These are phyloP conservation scores for Odontamblyopus lacepedii DNA, from an alignment of 2,797 vertebrate genomes.

Conservation along the genomic window DNA sequence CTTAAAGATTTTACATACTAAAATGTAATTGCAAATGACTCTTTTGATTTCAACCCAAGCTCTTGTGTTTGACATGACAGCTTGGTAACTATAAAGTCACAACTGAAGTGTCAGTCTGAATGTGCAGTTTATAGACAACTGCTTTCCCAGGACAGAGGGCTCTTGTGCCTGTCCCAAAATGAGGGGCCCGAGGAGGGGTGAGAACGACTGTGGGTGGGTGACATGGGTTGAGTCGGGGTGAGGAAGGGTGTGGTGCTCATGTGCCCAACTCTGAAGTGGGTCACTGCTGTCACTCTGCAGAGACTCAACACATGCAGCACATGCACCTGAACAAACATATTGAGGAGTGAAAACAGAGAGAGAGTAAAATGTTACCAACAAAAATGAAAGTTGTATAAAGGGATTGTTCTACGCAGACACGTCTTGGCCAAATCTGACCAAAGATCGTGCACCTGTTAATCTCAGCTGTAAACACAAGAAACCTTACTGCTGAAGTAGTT, in stretches of 20 bases:
- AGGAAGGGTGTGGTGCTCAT: slow-evolving; percentile 36
- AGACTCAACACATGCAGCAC: slow-evolving; percentile 63
- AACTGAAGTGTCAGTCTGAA: neutral
- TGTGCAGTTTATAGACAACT: neutral
- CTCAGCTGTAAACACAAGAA: slow-evolving; percentile 49
- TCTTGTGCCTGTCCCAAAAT: slow-evolving; percentile 51
- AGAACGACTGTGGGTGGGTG: slow-evolving; percentile 22
- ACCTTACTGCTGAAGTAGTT: slow-evolving; percentile 24
- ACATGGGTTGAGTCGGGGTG: slow-evolving; percentile 9
- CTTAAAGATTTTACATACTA: neutral
- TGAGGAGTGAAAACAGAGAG: slow-evolving; percentile 41
- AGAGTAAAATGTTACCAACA: slow-evolving; percentile 37
- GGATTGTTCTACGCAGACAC: slow-evolving; percentile 19
- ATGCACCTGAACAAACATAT: slow-evolving; percentile 78
- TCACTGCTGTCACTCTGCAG: slow-evolving; percentile 66
- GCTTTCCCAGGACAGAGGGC: slow-evolving; percentile 48
- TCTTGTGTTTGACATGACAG: slow-evolving; percentile 1
- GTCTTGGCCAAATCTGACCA: neutral
- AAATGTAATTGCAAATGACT: neutral
- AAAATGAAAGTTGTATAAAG: slow-evolving; percentile 35
- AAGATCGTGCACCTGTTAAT: neutral
- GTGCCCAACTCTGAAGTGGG: slow-evolving; percentile 61
- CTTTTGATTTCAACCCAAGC: neutral
- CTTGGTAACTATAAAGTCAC: neutral
- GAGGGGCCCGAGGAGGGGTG: slow-evolving; percentile 10